These are phyloP conservation scores for Aromia moschata DNA, from an alignment of 2,888 invertebrate genomes.

Conservation along the genomic window DNA sequence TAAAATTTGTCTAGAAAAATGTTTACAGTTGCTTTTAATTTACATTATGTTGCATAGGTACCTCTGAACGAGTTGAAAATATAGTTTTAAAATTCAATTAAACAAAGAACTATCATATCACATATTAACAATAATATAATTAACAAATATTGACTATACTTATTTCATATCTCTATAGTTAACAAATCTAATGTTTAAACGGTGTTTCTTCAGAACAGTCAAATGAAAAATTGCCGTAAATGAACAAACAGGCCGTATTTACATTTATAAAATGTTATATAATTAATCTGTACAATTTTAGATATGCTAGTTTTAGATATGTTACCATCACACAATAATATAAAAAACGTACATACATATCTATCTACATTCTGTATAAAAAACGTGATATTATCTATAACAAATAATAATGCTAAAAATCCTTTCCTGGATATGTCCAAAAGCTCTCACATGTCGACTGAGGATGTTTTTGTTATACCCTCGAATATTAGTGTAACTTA, in stretches of 20 bases:
- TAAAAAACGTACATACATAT: constrained; percentile 1
- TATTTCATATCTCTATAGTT: constrained; percentile 10
- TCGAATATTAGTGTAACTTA: too few species aligned
- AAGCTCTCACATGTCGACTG: too few species aligned
- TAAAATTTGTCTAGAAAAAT: too few species aligned
- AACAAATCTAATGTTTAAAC: constrained; percentile 13
- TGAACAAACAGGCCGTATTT: constrained; percentile 8
- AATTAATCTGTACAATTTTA: constrained; percentile 2
- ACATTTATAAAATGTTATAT: constrained; percentile 13
- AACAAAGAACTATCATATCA: constrained; percentile 9
- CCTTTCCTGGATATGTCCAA: too few species aligned
- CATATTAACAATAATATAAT: constrained; percentile 17
- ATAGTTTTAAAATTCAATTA: too few species aligned
- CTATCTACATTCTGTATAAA: not conserved
- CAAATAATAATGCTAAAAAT: not conserved
- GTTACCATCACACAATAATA: constrained; percentile 11
- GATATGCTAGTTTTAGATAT: constrained; percentile 12
- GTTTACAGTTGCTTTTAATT: too few species aligned
- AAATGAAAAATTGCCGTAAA: constrained; percentile 8
- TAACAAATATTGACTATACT: constrained; percentile 20
- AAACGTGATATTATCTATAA: not conserved
- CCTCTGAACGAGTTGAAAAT: too few species aligned
- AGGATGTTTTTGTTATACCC: too few species aligned
- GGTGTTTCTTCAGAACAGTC: not conserved
- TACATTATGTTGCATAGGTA: too few species aligned